phyloP scores from a whole-genome alignment of 2,888 invertebrate species.

The Dryococelus australis region DNA sequence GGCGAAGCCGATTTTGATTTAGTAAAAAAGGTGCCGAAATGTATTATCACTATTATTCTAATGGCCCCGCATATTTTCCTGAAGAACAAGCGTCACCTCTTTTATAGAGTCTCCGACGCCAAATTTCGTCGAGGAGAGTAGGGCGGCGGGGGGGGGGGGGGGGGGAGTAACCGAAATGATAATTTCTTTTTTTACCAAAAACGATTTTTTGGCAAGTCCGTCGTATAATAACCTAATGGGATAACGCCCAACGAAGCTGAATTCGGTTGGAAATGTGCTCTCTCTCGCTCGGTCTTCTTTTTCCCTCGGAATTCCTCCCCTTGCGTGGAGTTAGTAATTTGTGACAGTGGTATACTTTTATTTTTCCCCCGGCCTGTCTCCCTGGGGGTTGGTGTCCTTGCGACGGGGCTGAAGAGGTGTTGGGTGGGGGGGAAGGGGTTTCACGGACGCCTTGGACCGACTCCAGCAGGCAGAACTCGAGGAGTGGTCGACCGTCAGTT shows the following conservation, averaged over 20 bases:
- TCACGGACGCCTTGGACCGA: background rate
- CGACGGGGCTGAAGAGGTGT: no score
- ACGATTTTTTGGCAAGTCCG: background rate
- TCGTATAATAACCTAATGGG: slow-evolving; percentile 5
- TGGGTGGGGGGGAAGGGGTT: background rate
- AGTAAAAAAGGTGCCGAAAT: background rate
- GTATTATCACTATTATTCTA: background rate
- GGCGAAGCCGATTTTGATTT: slow-evolving; percentile 12
- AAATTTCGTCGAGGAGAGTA: background rate
- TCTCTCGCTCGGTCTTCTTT: background rate
- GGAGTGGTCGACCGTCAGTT: background rate
- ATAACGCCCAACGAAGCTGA: background rate
- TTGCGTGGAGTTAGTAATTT: background rate
- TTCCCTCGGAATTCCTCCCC: background rate
- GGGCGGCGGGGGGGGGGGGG: no score
- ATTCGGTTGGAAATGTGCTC: background rate
- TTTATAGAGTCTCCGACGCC: background rate
- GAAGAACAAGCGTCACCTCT: background rate
- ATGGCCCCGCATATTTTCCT: slow-evolving; percentile 6
- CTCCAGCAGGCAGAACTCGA: background rate
- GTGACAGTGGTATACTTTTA: background rate
- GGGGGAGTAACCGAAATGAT: background rate
- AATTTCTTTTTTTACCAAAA: background rate
- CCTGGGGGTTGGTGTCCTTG: background rate
- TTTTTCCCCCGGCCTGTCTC: background rate